phyloP scores from a whole-genome alignment of 2,888 invertebrate genomes.

The Xestia sexstrigata region DNA sequence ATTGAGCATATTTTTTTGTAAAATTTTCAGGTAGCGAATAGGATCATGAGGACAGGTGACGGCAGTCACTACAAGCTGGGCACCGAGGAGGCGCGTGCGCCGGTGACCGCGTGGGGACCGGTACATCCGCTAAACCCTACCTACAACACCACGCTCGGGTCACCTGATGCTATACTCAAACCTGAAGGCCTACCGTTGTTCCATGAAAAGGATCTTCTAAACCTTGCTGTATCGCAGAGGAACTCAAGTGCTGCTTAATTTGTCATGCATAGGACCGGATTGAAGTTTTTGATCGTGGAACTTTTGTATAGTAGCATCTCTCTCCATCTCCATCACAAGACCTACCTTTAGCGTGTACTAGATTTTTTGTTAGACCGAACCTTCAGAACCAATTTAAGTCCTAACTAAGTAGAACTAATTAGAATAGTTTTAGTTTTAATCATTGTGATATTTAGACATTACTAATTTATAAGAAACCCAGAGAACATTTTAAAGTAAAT shows the following conservation, averaged over 20 bases:
- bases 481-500: constrained; percentile 12
- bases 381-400: background rate
- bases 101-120: constrained; percentile 78
- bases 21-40: constrained; percentile 85
- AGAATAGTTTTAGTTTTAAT: background rate
- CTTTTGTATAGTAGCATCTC: background rate
- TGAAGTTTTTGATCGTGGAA: background rate
- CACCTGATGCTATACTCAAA: constrained; percentile 75
- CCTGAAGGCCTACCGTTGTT: constrained; percentile 81
- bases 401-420: background rate
- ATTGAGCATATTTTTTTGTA: background rate
- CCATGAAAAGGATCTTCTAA: constrained; percentile 79
- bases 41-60: constrained; percentile 92
- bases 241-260: constrained; percentile 5
- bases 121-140: constrained; percentile 85
- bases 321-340: too few relatives aligned
- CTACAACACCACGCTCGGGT: constrained; percentile 76
- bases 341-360: background rate
- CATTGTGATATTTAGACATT: constrained; percentile 18
- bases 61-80: constrained; percentile 91
- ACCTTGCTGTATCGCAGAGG: constrained; percentile 49
- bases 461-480: constrained; percentile 11
- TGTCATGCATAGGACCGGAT: background rate
- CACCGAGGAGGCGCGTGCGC: constrained; percentile 76
- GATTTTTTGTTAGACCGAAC: background rate